phyloP scores from a whole-genome alignment of 2,113 vertebrate genomes.

The Lampris incognitus region DNA sequence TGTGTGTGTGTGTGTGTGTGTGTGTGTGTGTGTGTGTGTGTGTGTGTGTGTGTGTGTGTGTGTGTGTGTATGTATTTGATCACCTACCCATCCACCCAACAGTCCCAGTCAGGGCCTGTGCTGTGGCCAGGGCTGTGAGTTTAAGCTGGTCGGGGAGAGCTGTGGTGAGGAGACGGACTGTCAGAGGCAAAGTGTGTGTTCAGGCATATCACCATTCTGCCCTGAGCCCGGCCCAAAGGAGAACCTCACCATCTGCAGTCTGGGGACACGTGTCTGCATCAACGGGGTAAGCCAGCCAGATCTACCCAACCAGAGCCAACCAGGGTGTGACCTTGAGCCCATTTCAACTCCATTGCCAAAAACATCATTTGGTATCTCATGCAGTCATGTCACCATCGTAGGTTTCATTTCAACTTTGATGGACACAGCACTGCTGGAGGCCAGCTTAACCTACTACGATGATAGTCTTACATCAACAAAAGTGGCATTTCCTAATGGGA shows the following conservation, averaged over 20 bases:
- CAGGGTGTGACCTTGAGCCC: conserved; percentile 1
- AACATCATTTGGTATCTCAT: neutral
- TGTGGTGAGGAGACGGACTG: conserved; percentile 84
- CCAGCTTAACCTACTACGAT: too few relatives aligned
- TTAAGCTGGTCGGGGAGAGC: conserved; percentile 56
- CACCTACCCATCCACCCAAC: neutral
- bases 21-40: neutral
- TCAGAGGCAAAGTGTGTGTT: conserved; percentile 70
- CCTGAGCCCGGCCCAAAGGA: conserved; percentile 75
- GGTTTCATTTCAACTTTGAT: too few relatives aligned
- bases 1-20: neutral
- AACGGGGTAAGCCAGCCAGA: conserved; percentile 79
- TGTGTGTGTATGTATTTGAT: neutral
- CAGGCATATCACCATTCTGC: conserved; percentile 76
- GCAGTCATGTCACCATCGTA: too few relatives aligned
- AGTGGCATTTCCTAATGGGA: too few relatives aligned
- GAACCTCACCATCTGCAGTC: conserved; percentile 81
- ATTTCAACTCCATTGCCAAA: neutral
- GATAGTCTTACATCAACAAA: too few relatives aligned
- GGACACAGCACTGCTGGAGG: too few relatives aligned
- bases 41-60: neutral
- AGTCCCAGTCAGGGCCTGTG: conserved; percentile 87
- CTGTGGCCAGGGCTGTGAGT: conserved; percentile 75
- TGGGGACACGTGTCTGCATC: conserved; percentile 80
- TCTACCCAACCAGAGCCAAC: neutral